phyloP scores from a whole-genome alignment of 2,888 invertebrate species.

The Julus scanicus region DNA sequence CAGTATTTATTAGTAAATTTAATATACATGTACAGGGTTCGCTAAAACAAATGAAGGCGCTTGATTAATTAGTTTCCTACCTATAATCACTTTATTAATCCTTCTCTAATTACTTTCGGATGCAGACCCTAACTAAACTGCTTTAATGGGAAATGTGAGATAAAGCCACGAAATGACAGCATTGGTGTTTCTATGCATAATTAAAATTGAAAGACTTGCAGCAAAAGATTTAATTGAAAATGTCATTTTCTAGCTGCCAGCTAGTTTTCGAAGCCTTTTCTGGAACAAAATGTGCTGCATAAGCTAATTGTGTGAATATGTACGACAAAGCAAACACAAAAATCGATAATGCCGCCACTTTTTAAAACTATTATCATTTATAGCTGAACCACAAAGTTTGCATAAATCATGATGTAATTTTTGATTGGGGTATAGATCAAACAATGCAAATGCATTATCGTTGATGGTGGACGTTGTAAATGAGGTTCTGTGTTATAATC shows the following conservation, averaged over 20 bases:
- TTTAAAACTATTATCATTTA: neutral
- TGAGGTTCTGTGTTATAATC: neutral
- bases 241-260: neutral
- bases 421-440: neutral
- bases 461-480: neutral
- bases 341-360: slow-evolving; percentile 4
- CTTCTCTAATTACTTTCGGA: neutral
- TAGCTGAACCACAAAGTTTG: neutral
- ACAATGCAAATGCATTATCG: neutral
- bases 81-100: slow-evolving; percentile 31
- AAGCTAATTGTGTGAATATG: neutral
- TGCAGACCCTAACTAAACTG: neutral
- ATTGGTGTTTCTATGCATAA: neutral
- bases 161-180: neutral
- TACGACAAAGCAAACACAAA: neutral
- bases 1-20: too few relatives aligned
- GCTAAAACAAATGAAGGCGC: neutral
- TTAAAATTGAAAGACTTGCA: slow-evolving; percentile 14
- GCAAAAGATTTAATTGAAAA: slow-evolving; percentile 20
- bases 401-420: neutral
- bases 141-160: slow-evolving; percentile 1
- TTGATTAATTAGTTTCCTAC: slow-evolving; percentile 11
- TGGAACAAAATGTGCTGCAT: neutral
- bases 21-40: too few relatives aligned
- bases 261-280: neutral